Percentiles rank a stretch among this genome's conserved stretches.
Evolutionary conservation across 1,140 invertebrate species (phyloP).

Genomic region (Eupristina koningsbergeri): DNA sequence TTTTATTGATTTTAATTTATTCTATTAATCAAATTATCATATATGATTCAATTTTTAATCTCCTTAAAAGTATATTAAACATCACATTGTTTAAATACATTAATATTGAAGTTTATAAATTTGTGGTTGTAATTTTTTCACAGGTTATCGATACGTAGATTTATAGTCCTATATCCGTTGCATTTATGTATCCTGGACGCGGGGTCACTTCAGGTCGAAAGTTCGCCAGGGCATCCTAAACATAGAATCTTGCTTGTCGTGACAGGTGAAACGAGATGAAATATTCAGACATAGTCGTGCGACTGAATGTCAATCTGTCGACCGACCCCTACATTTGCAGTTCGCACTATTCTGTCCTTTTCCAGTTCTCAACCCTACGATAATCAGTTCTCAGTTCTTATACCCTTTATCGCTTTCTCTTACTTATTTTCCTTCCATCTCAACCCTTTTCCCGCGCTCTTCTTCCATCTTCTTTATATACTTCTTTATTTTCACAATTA

Average conservation of each 20-base stretch:
- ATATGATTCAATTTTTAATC: too few relatives aligned
- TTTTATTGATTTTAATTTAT: too few relatives aligned
- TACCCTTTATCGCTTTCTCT: background rate
- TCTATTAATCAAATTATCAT: too few relatives aligned
- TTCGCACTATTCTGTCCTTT: background rate
- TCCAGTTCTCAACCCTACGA: background rate
- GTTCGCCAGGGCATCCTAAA: conserved; percentile 63
- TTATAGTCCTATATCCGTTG: background rate
- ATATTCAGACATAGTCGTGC: conserved; percentile 66
- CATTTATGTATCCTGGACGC: conserved; percentile 2
- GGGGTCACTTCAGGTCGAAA: conserved; percentile 68
- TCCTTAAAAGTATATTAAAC: too few relatives aligned
- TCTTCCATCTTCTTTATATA: background rate
- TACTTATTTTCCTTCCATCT: background rate
- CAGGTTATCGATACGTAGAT: background rate
- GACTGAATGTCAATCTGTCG: conserved; percentile 70
- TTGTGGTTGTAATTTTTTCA: background rate
- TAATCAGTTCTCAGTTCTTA: background rate
- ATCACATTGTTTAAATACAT: too few relatives aligned
- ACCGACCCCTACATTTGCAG: conserved; percentile 56
- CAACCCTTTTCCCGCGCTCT: background rate
- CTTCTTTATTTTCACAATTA: too few relatives aligned
- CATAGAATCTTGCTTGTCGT: conserved; percentile 53
- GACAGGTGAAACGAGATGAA: conserved; percentile 69
- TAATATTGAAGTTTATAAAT: background rate